Base-by-base conservation (phyloP, 2,113 vertebrate species). In the Thinocorus orbignyianus region DNA sequence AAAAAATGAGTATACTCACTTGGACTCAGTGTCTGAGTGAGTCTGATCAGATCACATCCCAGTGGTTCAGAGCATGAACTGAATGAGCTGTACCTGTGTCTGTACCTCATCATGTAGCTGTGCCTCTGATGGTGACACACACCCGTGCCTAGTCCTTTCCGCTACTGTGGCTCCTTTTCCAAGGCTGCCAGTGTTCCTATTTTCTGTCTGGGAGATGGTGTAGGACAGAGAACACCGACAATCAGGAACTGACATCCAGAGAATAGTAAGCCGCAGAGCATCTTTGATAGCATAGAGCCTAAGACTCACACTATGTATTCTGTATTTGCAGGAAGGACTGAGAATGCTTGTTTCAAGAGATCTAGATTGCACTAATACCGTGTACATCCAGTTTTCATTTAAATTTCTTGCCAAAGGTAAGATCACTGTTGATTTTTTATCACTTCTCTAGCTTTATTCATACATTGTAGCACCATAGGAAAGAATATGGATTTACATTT, bases 341-440 rank as follows among this genome's bases (percentile, higher is more conserved):
- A 98, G 99, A 81, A 99, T 99, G 99, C 98, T 99, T 83, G 98
- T 99, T 92, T 99, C 99, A 72, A 98, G 98, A 96, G 99, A 99
- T 96, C 97, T 99, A 61, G 99, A 99, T 94, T 99, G 99, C 88
- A 98, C 98, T 42, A 99, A 98, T 82, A 99, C 99, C 0, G 97
- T 99, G 82, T 99, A 99, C 95, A 99, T 99, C 93, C 99, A 99
- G 95, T 99, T 99, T 97, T 99, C 99, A 73, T 99, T 99, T 88
- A 99, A 99, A 96, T 99, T 99, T 97, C 99, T 99, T 97, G 98
- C 99, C 42, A 99, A 99, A 98, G 99, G 99, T 99, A 97, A 97
- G 97, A 65, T 64, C 33, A 66, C 11, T 18, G 1, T 65, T 93
- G 28, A 81, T 62, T 94, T 92, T 22, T 39, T 54, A 5, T 70